Conservation (phyloP, 2,888 invertebrate species). For the Oasisia sp. region DNA sequence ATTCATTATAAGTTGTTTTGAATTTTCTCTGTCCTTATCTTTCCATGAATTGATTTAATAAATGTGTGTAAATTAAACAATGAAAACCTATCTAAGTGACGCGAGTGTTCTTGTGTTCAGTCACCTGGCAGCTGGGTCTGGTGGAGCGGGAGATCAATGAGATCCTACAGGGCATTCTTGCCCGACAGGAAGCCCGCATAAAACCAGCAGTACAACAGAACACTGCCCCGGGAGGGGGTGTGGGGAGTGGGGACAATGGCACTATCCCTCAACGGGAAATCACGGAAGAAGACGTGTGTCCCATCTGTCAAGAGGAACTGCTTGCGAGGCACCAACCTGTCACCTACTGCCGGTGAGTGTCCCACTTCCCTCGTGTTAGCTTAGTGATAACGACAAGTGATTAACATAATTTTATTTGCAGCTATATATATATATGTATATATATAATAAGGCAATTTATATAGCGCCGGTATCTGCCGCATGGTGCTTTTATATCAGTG, state of each 20-base stretch:
- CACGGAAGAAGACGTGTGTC: slow-evolving; percentile 63
- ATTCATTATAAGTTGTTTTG: neutral
- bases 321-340: slow-evolving; percentile 61
- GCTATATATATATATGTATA: neutral
- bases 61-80: too few relatives aligned
- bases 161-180: slow-evolving; percentile 52
- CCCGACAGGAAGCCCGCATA: slow-evolving; percentile 38
- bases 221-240: neutral
- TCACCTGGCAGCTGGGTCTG: slow-evolving; percentile 65
- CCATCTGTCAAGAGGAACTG: slow-evolving; percentile 66
- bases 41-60: neutral
- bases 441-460: too few relatives aligned
- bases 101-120: slow-evolving; percentile 43
- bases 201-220: neutral
- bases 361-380: neutral
- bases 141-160: slow-evolving; percentile 65
- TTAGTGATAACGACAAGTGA: neutral
- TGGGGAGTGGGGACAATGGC: neutral
- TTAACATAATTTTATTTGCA: neutral
- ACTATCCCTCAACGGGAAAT: slow-evolving; percentile 54
- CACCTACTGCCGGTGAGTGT: slow-evolving; percentile 63
- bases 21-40: neutral
- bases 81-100: too few relatives aligned
- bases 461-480: too few relatives aligned
- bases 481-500: too few relatives aligned